phyloP scores from a whole-genome alignment of 2,888 invertebrate species.

The Xylocampa areola region DNA sequence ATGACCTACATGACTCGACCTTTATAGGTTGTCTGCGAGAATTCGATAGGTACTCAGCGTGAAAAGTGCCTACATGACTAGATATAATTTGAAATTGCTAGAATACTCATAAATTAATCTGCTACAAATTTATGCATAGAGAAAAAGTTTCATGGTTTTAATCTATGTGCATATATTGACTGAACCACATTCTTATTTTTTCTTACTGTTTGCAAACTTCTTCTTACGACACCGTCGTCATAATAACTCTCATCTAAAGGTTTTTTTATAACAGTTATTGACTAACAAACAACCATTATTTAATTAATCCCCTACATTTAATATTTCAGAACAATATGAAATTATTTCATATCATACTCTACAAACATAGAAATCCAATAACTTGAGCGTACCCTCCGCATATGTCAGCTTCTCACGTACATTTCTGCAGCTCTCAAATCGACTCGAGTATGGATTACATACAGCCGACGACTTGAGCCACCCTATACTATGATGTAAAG shows the following conservation, averaged over 20 bases:
- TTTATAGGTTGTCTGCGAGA: slow-evolving; percentile 28
- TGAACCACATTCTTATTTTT: too few relatives aligned
- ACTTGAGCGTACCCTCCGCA: slow-evolving; percentile 47
- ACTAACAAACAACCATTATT: too few relatives aligned
- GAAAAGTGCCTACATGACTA: background rate
- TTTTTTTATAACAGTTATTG: too few relatives aligned
- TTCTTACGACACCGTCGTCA: too few relatives aligned
- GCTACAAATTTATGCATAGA: too few relatives aligned
- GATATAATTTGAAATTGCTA: too few relatives aligned
- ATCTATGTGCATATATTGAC: too few relatives aligned
- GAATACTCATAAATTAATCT: too few relatives aligned
- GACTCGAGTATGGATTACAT: slow-evolving; percentile 85
- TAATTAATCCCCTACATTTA: background rate
- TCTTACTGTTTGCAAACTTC: too few relatives aligned
- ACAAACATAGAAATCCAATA: slow-evolving; percentile 64
- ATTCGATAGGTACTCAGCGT: background rate
- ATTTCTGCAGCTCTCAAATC: slow-evolving; percentile 81
- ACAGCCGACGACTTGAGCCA: slow-evolving; percentile 76
- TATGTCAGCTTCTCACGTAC: slow-evolving; percentile 75
- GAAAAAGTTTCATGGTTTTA: too few relatives aligned
- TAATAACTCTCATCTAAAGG: too few relatives aligned
- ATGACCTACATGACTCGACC: slow-evolving; percentile 5
- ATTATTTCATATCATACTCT: slow-evolving; percentile 12
- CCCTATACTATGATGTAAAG: slow-evolving; percentile 67
- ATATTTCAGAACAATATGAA: slow-evolving; percentile 2